Base-by-base conservation (phyloP, 2,113 vertebrate species). In the Thryonomys swinderianus region DNA sequence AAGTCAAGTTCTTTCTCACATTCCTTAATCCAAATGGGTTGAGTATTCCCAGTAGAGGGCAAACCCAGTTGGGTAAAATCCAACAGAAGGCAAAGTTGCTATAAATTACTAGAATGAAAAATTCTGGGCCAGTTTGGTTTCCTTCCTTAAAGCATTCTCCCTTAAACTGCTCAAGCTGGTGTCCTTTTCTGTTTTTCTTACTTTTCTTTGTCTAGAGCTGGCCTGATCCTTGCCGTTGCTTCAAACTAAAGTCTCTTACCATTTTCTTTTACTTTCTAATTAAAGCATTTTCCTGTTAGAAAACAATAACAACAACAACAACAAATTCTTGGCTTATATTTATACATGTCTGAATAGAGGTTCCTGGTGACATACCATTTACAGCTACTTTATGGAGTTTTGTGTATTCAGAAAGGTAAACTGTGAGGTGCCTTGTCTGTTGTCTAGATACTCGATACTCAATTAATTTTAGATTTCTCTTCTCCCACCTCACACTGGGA, bases 401-500 rank as follows among this genome's bases (percentile, higher is more conserved):
- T n/a, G 48, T 51, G 23, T 74, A 32, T 80, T 93, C 80, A 78
- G 0, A 57, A 85, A 89, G 45, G 23, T 45, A 91, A 85, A 80
- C 13, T 51, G 48, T 80, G 51, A 91, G 37, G 51, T 53, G 21
- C 74, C 67, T 76, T 69, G 27, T 37, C 45, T 45, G 57, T 51
- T 82, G 61, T 34, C 42, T 80, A 57, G 20, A 30, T 71, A 34
- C 34, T 82, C 37, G n/a, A n/a, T n/a, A n/a, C n/a, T n/a, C n/a
- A 42, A 2, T 53, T 85, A 81, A 62, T 61, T 94, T 92, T 94
- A 69, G 32, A 62, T 89, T 81, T 93, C n/a, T 82, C 42, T 93
- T 7, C 16, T 89, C 37, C 13, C 37, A 78, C 13, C 17, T 82
- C 69, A 66, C 1, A 3, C 11, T 92, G n/a, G 67, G 20, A 81